Percentiles rank a stretch among this genome's conserved stretches.
Conservation (phyloP, 2,888 invertebrate species). For the Priocnemis perturbator region DNA sequence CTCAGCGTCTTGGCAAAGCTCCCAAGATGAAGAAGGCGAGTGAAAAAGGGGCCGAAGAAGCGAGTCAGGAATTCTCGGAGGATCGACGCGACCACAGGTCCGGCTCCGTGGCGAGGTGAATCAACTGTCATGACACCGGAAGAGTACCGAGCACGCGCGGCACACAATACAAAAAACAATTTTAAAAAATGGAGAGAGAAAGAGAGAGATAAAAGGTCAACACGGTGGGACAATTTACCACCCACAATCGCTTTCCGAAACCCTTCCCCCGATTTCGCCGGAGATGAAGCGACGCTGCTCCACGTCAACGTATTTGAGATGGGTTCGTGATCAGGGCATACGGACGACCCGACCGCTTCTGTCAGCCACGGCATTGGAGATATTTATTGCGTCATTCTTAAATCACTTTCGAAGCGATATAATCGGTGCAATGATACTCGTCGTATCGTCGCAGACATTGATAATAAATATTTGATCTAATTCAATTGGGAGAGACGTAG, state of each 20-base stretch:
- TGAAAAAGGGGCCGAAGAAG: constrained; percentile 37
- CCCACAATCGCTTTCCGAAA: constrained; percentile 46
- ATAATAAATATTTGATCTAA: too few relatives aligned
- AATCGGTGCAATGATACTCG: too few relatives aligned
- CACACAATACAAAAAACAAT: constrained; percentile 14
- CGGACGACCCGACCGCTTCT: too few relatives aligned
- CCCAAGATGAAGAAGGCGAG: constrained; percentile 41
- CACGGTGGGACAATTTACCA: constrained; percentile 34
- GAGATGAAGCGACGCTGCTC: constrained; percentile 33
- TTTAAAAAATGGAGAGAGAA: too few relatives aligned
- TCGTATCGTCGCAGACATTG: too few relatives aligned
- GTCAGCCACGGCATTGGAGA: too few relatives aligned
- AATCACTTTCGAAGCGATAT: too few relatives aligned
- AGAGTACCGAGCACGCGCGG: not conserved
- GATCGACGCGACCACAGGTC: constrained; percentile 15
- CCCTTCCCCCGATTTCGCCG: constrained; percentile 24
- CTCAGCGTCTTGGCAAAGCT: constrained; percentile 42
- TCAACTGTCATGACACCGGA: constrained; percentile 28
- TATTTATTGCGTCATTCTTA: too few relatives aligned
- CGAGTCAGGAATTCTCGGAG: constrained; percentile 25
- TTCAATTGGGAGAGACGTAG: too few relatives aligned
- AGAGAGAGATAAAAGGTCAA: not conserved
- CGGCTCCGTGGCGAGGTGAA: constrained; percentile 31
- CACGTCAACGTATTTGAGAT: constrained; percentile 43
- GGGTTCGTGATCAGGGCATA: constrained; percentile 8